Evolutionary conservation across 2,888 invertebrate genomes (phyloP).

Genomic region (Nephrotoma flavescens): DNA sequence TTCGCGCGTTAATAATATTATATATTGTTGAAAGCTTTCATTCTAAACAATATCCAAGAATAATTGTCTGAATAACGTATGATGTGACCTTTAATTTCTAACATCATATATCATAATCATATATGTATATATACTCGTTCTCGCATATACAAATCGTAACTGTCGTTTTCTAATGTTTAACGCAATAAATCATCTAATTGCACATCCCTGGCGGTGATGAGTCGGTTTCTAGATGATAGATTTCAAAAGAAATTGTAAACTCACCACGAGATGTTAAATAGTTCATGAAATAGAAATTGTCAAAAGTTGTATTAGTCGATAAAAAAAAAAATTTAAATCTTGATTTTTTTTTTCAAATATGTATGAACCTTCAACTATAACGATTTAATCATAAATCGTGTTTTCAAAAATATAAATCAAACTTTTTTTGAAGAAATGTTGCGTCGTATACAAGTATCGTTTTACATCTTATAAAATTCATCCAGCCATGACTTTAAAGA

Average conservation of each 20-base stretch:
- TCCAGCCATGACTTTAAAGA: background rate
- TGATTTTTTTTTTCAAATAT: background rate
- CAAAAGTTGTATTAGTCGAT: background rate
- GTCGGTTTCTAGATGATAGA: background rate
- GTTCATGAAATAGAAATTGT: background rate
- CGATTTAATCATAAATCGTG: background rate
- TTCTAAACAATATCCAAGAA: background rate
- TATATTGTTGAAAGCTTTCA: background rate
- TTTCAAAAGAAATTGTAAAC: background rate
- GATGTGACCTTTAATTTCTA: background rate
- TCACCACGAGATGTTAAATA: background rate
- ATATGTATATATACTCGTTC: background rate
- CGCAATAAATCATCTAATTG: background rate
- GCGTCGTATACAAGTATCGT: background rate
- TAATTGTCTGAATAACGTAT: background rate
- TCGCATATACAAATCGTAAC: background rate
- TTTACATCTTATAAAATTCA: background rate
- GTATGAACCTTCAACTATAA: background rate
- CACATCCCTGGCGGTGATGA: background rate
- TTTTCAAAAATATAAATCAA: background rate
- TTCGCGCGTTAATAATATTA: background rate
- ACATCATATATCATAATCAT: background rate
- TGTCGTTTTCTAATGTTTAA: background rate
- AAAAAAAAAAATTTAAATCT: background rate
- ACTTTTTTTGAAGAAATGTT: background rate